Conservation (phyloP, 2,113 vertebrate species). For the Sardina pilchardus region DNA sequence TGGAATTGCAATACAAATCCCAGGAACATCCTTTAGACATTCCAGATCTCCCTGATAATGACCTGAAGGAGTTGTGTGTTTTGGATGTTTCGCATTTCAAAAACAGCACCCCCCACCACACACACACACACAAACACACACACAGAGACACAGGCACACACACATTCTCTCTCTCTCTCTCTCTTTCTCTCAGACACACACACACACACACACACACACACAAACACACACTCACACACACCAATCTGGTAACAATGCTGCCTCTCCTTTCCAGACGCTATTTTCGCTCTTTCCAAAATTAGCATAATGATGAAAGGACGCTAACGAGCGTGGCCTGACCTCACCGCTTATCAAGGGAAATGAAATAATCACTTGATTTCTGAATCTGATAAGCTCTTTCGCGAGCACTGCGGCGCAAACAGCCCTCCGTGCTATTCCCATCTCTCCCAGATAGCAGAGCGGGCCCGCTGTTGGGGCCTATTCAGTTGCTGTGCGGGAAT, state of each 20-base stretch:
- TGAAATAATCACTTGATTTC: slow-evolving; percentile 51
- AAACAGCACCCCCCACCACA: neutral
- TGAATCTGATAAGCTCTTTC: slow-evolving; percentile 38
- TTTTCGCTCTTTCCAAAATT: slow-evolving; percentile 51
- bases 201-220: neutral
- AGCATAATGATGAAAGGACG: slow-evolving; percentile 49
- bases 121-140: no score
- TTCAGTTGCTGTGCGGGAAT: slow-evolving; percentile 21
- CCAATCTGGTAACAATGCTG: slow-evolving; percentile 46
- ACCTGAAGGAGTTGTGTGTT: slow-evolving; percentile 41
- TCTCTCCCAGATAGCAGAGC: slow-evolving; percentile 10
- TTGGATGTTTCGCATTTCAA: slow-evolving; percentile 49
- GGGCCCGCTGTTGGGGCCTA: slow-evolving; percentile 14
- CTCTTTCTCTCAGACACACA: no score
- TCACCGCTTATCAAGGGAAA: slow-evolving; percentile 54
- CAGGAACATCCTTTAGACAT: slow-evolving; percentile 33
- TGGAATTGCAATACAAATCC: neutral
- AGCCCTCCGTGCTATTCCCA: neutral
- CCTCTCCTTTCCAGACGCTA: slow-evolving; percentile 36
- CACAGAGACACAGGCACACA: no score
- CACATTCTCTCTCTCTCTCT: no score
- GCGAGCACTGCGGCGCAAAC: slow-evolving; percentile 22
- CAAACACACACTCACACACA: slow-evolving; percentile 17
- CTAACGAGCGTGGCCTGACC: slow-evolving; percentile 42
- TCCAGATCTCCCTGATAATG: slow-evolving; percentile 49